These are phyloP conservation scores for Drosophila atripex DNA, from an alignment of 2,888 invertebrate genomes.

Conservation along the genomic window DNA sequence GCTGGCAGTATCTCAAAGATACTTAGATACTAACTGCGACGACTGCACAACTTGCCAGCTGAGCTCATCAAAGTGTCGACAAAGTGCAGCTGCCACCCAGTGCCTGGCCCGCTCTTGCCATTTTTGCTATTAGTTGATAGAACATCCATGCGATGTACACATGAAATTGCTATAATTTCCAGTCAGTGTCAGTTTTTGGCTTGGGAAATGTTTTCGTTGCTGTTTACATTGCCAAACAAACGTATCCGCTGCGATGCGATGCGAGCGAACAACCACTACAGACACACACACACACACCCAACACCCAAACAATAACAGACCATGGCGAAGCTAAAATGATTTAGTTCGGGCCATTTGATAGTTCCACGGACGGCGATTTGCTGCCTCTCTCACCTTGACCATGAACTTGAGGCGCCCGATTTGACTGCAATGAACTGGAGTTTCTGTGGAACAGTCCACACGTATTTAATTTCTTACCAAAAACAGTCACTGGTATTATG, in stretches of 20 bases:
- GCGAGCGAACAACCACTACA: conserved; percentile 28
- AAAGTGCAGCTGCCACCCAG: conserved; percentile 57
- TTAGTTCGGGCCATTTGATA: conserved; percentile 48
- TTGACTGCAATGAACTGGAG: conserved; percentile 13
- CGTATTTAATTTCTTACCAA: conserved; percentile 6
- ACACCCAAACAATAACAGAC: conserved; percentile 18
- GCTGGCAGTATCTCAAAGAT: conserved; percentile 46
- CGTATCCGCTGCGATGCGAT: conserved; percentile 37
- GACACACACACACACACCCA: too few relatives aligned
- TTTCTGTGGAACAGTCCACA: background rate
- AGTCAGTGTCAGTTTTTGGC: conserved; percentile 56
- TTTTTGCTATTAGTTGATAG: conserved; percentile 2
- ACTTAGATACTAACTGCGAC: conserved; percentile 17
- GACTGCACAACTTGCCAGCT: conserved; percentile 41
- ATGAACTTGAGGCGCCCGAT: conserved; percentile 55
- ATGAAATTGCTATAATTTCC: conserved; percentile 67
- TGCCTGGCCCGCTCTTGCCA: background rate
- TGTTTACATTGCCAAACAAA: conserved; percentile 47
- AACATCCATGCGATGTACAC: conserved; percentile 22
- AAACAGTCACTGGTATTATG: conserved; percentile 12
- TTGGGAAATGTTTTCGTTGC: conserved; percentile 50
- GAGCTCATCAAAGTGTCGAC: conserved; percentile 72
- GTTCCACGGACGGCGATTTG: conserved; percentile 31
- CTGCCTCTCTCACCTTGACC: conserved; percentile 62
- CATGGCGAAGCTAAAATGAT: conserved; percentile 48